Conservation (phyloP, 2,888 invertebrate species). For the Pinctada fucata region DNA sequence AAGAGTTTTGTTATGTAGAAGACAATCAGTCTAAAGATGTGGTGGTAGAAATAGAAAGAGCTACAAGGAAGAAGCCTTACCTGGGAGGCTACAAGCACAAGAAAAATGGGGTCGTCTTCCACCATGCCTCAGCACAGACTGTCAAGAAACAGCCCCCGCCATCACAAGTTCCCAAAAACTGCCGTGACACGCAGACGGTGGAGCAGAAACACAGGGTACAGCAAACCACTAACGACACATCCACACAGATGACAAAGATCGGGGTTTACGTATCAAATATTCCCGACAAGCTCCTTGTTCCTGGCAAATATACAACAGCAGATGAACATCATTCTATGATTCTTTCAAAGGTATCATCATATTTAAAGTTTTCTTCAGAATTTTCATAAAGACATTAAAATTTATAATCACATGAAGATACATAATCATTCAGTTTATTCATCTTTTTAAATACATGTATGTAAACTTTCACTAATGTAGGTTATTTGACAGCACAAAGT, state of each 20-base stretch:
- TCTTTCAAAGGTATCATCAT: conserved; percentile 62
- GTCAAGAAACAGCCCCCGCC: conserved; percentile 72
- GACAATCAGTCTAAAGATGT: conserved; percentile 63
- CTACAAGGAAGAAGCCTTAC: conserved; percentile 83
- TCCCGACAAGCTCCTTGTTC: conserved; percentile 73
- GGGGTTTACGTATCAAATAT: conserved; percentile 75
- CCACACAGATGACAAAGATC: conserved; percentile 77
- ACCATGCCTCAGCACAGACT: conserved; percentile 91
- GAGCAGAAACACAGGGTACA: conserved; percentile 69
- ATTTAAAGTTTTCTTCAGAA: background rate
- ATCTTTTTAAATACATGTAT: background rate
- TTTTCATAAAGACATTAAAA: background rate
- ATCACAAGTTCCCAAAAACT: conserved; percentile 65
- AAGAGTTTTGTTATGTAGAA: too few species aligned
- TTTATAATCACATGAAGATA: background rate
- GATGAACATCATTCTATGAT: conserved; percentile 70
- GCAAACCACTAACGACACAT: conserved; percentile 75
- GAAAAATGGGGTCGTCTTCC: conserved; percentile 84
- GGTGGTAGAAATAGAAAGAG: conserved; percentile 75
- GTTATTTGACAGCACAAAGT: too few species aligned
- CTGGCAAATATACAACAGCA: conserved; percentile 75
- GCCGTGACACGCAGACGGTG: conserved; percentile 77
- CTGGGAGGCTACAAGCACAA: conserved; percentile 88
- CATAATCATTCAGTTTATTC: background rate
- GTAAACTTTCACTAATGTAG: too few species aligned